These are phyloP conservation scores for Stegodyphus mimosarum DNA, from an alignment of 1,140 invertebrate genomes.

Conservation along the genomic window DNA sequence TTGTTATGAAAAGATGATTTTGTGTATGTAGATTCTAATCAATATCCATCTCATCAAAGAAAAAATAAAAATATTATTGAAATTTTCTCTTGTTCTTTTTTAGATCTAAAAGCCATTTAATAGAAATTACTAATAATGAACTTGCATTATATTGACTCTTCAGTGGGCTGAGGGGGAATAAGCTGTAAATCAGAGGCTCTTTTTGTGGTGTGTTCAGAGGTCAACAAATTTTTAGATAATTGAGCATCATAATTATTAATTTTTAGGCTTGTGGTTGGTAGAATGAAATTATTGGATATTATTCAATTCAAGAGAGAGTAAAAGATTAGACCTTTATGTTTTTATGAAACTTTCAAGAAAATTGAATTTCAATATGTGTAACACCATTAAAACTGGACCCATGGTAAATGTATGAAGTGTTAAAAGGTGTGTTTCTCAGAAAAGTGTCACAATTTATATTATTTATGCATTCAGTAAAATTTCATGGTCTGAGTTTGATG, in stretches of 20 bases:
- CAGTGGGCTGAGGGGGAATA: background rate
- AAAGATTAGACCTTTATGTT: too few relatives aligned
- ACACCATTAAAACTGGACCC: too few relatives aligned
- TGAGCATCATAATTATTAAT: background rate
- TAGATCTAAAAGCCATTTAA: background rate
- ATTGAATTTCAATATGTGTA: too few relatives aligned
- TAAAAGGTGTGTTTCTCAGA: too few relatives aligned
- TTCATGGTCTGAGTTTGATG: too few relatives aligned
- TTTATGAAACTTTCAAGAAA: too few relatives aligned
- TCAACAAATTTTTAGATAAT: background rate
- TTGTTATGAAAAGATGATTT: slow-evolving; percentile 44
- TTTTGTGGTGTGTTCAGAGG: background rate
- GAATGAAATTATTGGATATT: background rate
- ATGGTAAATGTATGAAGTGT: too few relatives aligned
- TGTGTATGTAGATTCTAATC: slow-evolving; percentile 47
- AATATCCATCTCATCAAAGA: slow-evolving; percentile 1
- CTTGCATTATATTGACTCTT: background rate
- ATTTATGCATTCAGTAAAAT: too few relatives aligned
- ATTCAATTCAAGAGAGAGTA: background rate
- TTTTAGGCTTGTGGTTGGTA: background rate
- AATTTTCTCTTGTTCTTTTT: background rate
- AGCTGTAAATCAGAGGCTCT: background rate
- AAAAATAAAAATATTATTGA: background rate
- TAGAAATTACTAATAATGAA: background rate
- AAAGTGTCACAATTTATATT: too few relatives aligned